Evolutionary conservation across 1,140 invertebrate genomes (phyloP), one percentile per base, ranked within the genome.

Genomic region (Homalodisca vitripennis): DNA sequence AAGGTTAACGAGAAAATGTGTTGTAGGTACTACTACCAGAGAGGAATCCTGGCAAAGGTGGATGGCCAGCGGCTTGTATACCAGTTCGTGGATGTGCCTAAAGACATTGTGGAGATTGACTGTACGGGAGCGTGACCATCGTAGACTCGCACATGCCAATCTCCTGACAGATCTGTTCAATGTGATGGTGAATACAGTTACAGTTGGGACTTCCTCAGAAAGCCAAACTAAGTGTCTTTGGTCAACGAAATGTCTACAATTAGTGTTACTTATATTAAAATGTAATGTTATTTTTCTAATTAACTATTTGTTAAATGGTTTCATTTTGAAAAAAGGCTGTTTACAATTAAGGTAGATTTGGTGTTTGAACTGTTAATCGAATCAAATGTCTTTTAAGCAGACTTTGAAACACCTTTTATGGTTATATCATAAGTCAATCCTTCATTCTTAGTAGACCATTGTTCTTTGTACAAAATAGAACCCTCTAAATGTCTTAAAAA

Each of bases 81-180:
- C 83, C 97, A 99, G 83, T 99, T 99, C 84, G 97, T 98, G 62
- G 96, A 99, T 81, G 96, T 99, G 75, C 97, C 97, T 75, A 98
- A 98, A 84, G 95, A 97, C 81, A 98, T 98, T 72, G 87, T 98
- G 60, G 96, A 98, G 85, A 98, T 98, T 76, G 95, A 98, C 84
- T 98, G 95, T 82, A 91, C 90, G 76, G 90, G 92, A 68, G 91
- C 91, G 83, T 94, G 86, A 89, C 69, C 68, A 6, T 3, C 34
- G 12, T 12, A 22, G 26, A 6, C 29, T 13, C 55, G 3, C 22
- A 53, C 3, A 53, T 6, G 3, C 6, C n/a, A 24, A 3, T 13
- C 29, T 32, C 1, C 17, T 2, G 27, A 46, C n/a, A 63, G 22
- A 34, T 46, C 27, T 29, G 22, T 20, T 63, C 57, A 62, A 69